Conservation (phyloP, 2,113 vertebrate species). For the Excalfactoria chinensis region DNA sequence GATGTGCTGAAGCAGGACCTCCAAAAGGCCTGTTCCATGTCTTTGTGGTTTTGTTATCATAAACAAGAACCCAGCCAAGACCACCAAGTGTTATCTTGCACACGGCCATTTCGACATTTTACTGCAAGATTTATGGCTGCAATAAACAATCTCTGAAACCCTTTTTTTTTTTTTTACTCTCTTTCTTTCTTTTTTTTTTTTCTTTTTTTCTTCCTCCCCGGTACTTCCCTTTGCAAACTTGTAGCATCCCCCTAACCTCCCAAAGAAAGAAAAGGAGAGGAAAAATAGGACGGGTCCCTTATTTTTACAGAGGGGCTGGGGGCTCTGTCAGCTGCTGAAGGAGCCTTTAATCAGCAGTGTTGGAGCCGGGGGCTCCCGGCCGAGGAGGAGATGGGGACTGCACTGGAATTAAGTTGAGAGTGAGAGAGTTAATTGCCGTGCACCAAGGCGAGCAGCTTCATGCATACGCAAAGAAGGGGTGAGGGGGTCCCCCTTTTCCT, state of each 20-base stretch:
- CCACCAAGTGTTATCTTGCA: constrained; percentile 87
- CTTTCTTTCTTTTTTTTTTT: not conserved
- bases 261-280: constrained; percentile 37
- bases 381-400: constrained; percentile 4
- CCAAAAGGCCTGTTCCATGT: constrained; percentile 85
- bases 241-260: constrained; percentile 57
- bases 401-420: constrained; percentile 47
- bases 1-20: constrained; percentile 79
- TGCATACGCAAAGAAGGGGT: constrained; percentile 6
- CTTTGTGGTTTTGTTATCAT: constrained; percentile 83
- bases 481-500: constrained; percentile 46
- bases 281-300: constrained; percentile 17
- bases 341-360: constrained; percentile 45
- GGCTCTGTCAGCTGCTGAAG: not conserved
- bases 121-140: constrained; percentile 85
- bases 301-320: constrained; percentile 32
- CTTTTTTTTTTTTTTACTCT: constrained; percentile 56
- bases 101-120: constrained; percentile 85
- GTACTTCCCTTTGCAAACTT: constrained; percentile 75
- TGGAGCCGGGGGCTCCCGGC: constrained; percentile 48
- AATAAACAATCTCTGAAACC: constrained; percentile 81
- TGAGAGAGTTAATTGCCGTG: constrained; percentile 51
- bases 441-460: constrained; percentile 66
- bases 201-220: not conserved
- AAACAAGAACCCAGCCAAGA: constrained; percentile 86